phyloP scores from a whole-genome alignment of 2,113 vertebrate species.

The Ageneiosus marmoratus region DNA sequence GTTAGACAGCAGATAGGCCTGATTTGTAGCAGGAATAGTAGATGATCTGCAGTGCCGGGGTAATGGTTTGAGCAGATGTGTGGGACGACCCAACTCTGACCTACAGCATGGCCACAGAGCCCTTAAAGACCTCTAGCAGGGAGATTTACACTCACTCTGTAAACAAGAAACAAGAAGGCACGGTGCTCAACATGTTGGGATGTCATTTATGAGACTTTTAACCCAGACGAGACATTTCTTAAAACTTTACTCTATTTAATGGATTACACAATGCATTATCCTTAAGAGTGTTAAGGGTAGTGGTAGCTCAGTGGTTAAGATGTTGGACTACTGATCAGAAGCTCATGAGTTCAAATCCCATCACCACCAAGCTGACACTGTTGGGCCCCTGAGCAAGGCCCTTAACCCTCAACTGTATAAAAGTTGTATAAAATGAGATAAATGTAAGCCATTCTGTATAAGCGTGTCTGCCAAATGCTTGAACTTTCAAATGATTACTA shows the following conservation, averaged over 20 bases:
- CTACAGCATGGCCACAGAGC: conserved; percentile 45
- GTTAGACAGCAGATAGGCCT: conserved; percentile 23
- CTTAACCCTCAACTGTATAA: too few species aligned
- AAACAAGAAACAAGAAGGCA: conserved; percentile 40
- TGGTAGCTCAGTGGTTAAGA: too few species aligned
- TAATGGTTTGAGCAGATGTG: conserved; percentile 76
- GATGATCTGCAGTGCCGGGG: conserved; percentile 52
- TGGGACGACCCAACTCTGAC: conserved; percentile 60
- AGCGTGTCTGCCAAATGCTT: too few species aligned
- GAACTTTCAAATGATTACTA: too few species aligned
- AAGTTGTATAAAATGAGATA: too few species aligned
- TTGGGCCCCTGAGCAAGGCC: too few species aligned
- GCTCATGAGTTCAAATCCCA: too few species aligned
- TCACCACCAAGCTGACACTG: too few species aligned
- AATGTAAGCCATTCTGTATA: too few species aligned
- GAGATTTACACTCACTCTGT: conserved; percentile 53
- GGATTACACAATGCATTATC: conserved; percentile 7
- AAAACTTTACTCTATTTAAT: conserved; percentile 9
- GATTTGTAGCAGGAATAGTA: conserved; percentile 42
- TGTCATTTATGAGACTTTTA: conserved; percentile 39
- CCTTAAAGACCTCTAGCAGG: conserved; percentile 39
- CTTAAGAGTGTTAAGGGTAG: too few species aligned
- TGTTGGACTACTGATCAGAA: too few species aligned
- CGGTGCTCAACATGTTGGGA: conserved; percentile 41
- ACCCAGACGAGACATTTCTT: background rate